Conservation (phyloP, 1,140 invertebrate genomes). For the Augochlora pura region DNA sequence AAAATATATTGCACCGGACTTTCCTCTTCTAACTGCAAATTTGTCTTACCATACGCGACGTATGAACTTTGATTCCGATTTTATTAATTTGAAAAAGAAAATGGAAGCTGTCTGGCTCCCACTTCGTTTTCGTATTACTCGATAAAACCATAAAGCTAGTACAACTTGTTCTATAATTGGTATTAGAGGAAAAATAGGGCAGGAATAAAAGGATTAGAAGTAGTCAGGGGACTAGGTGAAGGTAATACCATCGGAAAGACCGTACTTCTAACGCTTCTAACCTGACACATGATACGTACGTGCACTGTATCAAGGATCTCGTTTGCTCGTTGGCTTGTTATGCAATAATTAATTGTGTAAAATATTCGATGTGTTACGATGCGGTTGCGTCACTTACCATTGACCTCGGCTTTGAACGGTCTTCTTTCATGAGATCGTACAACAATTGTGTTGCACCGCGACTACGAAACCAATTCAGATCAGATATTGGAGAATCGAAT, state of each 20-base stretch:
- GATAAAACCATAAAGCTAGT: constrained; percentile 1
- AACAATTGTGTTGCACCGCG: background rate
- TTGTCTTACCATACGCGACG: too few species aligned
- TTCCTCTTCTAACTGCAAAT: too few species aligned
- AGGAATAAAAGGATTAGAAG: constrained; percentile 40
- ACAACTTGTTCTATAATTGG: constrained; percentile 18
- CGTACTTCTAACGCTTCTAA: constrained; percentile 59
- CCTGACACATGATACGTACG: constrained; percentile 43
- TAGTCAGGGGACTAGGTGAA: constrained; percentile 16
- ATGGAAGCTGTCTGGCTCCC: background rate
- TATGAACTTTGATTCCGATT: too few species aligned
- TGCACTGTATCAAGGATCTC: constrained; percentile 17
- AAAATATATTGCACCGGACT: too few species aligned
- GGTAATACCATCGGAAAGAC: constrained; percentile 35
- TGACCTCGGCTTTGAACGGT: background rate
- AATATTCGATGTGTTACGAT: background rate
- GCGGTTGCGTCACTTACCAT: background rate
- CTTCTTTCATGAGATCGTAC: background rate
- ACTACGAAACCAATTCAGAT: constrained; percentile 1
- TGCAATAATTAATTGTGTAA: constrained; percentile 32
- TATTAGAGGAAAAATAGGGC: constrained; percentile 35
- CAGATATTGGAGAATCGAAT: background rate
- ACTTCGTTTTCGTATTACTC: background rate
- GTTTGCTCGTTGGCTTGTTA: constrained; percentile 21
- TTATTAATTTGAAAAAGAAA: background rate